Evolutionary conservation across 1,140 invertebrate species (phyloP).

Genomic region (Dendroctonus valens): DNA sequence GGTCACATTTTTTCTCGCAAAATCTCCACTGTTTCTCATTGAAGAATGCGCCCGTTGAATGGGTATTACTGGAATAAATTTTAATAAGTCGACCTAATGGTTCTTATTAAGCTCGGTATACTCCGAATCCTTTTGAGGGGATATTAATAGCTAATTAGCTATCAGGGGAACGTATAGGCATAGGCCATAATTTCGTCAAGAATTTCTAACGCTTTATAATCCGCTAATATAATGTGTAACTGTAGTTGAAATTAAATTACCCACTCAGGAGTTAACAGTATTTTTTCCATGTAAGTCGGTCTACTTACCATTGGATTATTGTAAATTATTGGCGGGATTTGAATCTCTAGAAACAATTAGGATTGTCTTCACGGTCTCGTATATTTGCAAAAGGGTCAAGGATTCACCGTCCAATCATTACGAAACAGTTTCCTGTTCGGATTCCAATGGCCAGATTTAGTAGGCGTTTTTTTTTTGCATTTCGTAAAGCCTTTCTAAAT

Average conservation of each 20-base stretch:
- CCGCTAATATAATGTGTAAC: conserved; percentile 13
- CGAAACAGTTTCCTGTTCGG: no score
- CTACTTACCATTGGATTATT: background rate
- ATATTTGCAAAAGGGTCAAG: no score
- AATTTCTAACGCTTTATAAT: conserved; percentile 4
- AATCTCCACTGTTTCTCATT: background rate
- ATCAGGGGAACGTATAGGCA: background rate
- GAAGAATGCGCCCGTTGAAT: conserved; percentile 16
- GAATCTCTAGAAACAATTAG: background rate
- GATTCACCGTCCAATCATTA: no score
- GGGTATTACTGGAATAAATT: conserved; percentile 18
- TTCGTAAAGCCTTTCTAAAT: no score
- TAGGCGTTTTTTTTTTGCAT: no score
- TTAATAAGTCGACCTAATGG: conserved; percentile 22
- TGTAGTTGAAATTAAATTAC: conserved; percentile 11
- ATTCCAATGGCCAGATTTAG: no score
- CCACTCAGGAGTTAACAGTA: background rate
- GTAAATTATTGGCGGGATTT: background rate
- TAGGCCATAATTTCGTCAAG: conserved; percentile 1
- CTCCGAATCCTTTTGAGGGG: conserved; percentile 5
- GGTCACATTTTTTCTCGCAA: conserved; percentile 11
- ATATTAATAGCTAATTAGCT: conserved; percentile 20
- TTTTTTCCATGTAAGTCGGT: conserved; percentile 9
- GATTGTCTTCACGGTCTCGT: no score
- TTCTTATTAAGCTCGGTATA: conserved; percentile 7